Conservation (phyloP, 30 jellyfish, hydroid and myxozoan species). For the Turritopsis dohrnii region DNA sequence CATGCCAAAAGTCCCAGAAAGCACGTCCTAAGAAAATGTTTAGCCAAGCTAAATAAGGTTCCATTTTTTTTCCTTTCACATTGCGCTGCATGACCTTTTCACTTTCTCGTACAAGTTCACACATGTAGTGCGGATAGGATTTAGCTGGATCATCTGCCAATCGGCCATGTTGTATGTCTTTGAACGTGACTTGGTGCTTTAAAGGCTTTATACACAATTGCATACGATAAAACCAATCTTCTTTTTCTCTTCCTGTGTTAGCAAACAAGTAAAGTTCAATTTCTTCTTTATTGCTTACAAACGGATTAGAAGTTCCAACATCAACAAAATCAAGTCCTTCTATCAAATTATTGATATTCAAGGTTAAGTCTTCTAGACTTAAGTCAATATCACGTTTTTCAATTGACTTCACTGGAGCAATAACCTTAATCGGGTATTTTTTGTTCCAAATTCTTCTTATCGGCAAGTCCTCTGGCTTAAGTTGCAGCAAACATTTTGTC, state of each 20-base stretch:
- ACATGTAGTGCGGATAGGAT: conserved; percentile 88
- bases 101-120: conserved; percentile 76
- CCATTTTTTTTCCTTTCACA: conserved; percentile 64
- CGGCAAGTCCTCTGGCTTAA: conserved; percentile 87
- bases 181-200: conserved; percentile 74
- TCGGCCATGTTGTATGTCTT: conserved; percentile 35
- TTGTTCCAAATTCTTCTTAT: conserved; percentile 96
- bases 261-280: conserved; percentile 61
- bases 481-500: conserved; percentile 40
- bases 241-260: conserved; percentile 93
- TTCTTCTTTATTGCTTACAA: conserved; percentile 31
- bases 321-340: conserved; percentile 6
- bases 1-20: conserved; percentile 99
- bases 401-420: conserved; percentile 65
- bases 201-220: conserved; percentile 79
- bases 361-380: conserved; percentile 70
- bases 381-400: conserved; percentile 54
- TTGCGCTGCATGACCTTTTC: conserved; percentile 72
- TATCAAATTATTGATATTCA: conserved; percentile 44
- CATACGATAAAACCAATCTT: conserved; percentile 95
- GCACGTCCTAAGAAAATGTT: conserved; percentile 87
- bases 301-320: conserved; percentile 33
- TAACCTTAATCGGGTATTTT: conserved; percentile 79
- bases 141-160: conserved; percentile 54
- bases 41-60: conserved; percentile 93